Evolutionary conservation across 2,797 vertebrate genomes (phyloP), one percentile per base, ranked within the genome.

Genomic region (Manis pentadactyla): DNA sequence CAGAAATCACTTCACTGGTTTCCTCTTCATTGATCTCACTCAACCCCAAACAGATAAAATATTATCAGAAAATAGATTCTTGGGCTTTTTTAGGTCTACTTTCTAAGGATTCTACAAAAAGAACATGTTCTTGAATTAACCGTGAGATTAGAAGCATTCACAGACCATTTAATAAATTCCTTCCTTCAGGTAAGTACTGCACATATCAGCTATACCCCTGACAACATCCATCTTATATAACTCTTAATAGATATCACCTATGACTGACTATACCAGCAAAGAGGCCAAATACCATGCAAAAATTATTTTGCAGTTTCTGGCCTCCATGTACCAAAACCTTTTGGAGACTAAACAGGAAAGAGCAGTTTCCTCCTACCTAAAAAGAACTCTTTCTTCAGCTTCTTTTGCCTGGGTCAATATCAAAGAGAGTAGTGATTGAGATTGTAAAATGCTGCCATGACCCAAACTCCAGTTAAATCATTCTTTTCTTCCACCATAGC

Each of bases 231-330:
- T 92, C 49, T 87, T 89, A 81, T 29, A 13, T 27, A 85, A 77
- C 18, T 85, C 42, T 61, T 71, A 82, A 51, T 90, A 84, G 87
- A 27, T 14, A 37, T 37, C 85, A 8, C 9, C 21, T 89, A 3
- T 34, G 39, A 87, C 14, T 73, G 23, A 84, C 6, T 53, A 71
- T 34, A 59, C 18, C 12, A 92, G 46, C 39, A 78, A 66, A 82
- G 15, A 95, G 13, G 21, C 18, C 42, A 92, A 95, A 73, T 61
- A 11, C 92, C 92, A 86, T 86, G 73, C 59, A 84, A 92, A 94
- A 27, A n/a, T 69, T 81, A 53, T 82, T 94, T 95, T 91, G 51
- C 7, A 96, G 78, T 86, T 84, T 93, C 49, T 86, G 82, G 37
- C 57, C 69, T 85, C 37, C 74, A 17, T 61, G 78, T 18, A 69